These are phyloP conservation scores for Drosophila atroscutellata DNA, from an alignment of 2,888 invertebrate species.

Conservation along the genomic window DNA sequence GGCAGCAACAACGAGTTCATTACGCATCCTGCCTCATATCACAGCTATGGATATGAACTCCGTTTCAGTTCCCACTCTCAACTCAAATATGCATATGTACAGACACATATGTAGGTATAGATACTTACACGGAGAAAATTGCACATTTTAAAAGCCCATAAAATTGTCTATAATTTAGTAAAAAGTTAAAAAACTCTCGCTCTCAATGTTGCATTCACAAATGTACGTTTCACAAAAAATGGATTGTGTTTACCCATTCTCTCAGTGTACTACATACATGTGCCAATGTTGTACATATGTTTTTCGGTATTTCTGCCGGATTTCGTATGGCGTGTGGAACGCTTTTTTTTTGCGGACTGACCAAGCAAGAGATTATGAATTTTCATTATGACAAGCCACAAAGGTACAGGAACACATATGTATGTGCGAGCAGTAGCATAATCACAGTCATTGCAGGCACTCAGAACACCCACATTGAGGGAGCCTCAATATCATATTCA, in stretches of 20 bases:
- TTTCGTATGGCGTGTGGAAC: constrained; percentile 34
- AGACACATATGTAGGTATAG: background rate
- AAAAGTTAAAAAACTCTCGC: background rate
- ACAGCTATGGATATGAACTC: constrained; percentile 7
- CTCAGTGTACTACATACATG: background rate
- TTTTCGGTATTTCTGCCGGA: constrained; percentile 21
- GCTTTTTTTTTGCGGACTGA: constrained; percentile 33
- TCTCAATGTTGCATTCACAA: background rate
- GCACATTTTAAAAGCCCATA: background rate
- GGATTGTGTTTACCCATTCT: background rate
- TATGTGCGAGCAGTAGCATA: background rate
- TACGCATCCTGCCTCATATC: constrained; percentile 63
- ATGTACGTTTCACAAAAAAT: background rate
- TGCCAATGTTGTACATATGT: constrained; percentile 5
- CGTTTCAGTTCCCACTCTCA: constrained; percentile 1
- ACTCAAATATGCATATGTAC: constrained; percentile 1
- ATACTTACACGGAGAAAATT: background rate
- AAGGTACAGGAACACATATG: background rate
- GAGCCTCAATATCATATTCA: background rate
- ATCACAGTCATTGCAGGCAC: constrained; percentile 3
- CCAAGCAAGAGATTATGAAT: constrained; percentile 69
- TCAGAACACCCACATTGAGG: background rate
- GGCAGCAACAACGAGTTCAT: constrained; percentile 66
- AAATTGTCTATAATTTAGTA: background rate
- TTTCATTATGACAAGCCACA: constrained; percentile 63